A percentile compares a stretch with the other conserved stretches of the same genome.
phyloP scores from a whole-genome alignment of 1,140 invertebrate genomes.

The Meloidogyne hapla region DNA sequence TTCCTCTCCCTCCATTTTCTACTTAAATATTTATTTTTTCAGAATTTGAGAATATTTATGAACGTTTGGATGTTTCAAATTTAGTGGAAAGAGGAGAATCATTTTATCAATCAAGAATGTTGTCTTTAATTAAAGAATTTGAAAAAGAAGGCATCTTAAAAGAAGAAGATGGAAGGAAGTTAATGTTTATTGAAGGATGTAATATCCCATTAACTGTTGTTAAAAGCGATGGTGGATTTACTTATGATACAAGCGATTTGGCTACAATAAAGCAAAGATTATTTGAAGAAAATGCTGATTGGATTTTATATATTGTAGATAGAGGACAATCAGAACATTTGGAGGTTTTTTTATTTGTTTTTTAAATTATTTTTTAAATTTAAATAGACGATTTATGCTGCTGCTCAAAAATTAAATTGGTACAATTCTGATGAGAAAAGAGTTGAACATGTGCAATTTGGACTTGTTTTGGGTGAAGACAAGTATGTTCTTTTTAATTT shows the following conservation, averaged over 20 bases:
- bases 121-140: slow-evolving; percentile 77
- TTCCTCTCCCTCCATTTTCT: too few species aligned
- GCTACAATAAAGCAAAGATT: slow-evolving; percentile 84
- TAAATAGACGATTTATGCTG: slow-evolving; percentile 71
- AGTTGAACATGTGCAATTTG: slow-evolving; percentile 89
- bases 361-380: slow-evolving; percentile 63
- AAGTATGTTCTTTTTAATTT: slow-evolving; percentile 67
- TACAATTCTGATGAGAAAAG: slow-evolving; percentile 63
- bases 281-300: slow-evolving; percentile 81
- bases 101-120: slow-evolving; percentile 93
- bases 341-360: slow-evolving; percentile 44
- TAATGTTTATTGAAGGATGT: slow-evolving; percentile 76
- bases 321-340: slow-evolving; percentile 75
- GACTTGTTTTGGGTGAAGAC: slow-evolving; percentile 94
- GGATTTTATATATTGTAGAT: slow-evolving; percentile 94
- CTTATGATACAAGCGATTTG: slow-evolving; percentile 98
- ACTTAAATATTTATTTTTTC: slow-evolving; percentile 23
- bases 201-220: slow-evolving; percentile 85
- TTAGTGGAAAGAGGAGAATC: slow-evolving; percentile 88
- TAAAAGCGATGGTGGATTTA: slow-evolving; percentile 96
- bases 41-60: slow-evolving; percentile 78
- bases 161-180: slow-evolving; percentile 82
- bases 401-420: slow-evolving; percentile 63
- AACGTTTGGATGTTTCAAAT: slow-evolving; percentile 67
- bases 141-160: slow-evolving; percentile 70